phyloP scores from a whole-genome alignment of 1,140 invertebrate species.

The Zaprionus gabonicus region DNA sequence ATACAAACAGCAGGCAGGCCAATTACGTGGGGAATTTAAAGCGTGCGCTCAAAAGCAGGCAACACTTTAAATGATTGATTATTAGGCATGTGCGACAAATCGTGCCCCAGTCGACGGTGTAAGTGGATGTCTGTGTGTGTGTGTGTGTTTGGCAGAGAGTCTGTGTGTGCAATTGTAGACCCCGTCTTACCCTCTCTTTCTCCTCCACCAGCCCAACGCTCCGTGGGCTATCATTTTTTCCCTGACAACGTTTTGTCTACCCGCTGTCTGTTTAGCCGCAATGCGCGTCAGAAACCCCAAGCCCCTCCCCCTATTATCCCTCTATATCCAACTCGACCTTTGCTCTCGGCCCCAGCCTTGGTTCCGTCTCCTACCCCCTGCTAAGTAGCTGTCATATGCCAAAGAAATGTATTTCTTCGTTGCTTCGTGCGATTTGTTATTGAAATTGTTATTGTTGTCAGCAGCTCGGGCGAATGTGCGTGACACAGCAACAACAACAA shows the following conservation, averaged over 20 bases:
- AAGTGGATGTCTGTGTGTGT: background rate
- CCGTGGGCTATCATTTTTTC: conserved; percentile 16
- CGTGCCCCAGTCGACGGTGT: conserved; percentile 3
- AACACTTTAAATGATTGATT: conserved; percentile 62
- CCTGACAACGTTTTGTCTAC: conserved; percentile 33
- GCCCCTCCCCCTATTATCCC: background rate
- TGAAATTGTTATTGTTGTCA: conserved; percentile 72
- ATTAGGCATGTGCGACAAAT: conserved; percentile 29
- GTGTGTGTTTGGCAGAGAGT: background rate
- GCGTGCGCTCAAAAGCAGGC: conserved; percentile 34
- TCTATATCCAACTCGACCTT: conserved; percentile 8
- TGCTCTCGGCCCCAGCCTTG: background rate
- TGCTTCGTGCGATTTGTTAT: conserved; percentile 62
- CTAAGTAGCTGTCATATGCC: conserved; percentile 68
- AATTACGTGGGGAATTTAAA: conserved; percentile 60
- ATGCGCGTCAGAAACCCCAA: background rate
- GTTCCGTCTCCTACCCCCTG: conserved; percentile 10
- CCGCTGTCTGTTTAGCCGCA: conserved; percentile 40
- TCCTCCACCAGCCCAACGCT: background rate
- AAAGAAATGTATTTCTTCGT: conserved; percentile 38
- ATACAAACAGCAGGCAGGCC: conserved; percentile 43
- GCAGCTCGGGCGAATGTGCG: conserved; percentile 33
- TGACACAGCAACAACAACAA: conserved; percentile 47
- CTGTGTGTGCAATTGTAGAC: conserved; percentile 14
- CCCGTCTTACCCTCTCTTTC: background rate